These are phyloP conservation scores for Brachyhypopomus gauderio DNA, from an alignment of 2,113 vertebrate genomes.

Conservation along the genomic window DNA sequence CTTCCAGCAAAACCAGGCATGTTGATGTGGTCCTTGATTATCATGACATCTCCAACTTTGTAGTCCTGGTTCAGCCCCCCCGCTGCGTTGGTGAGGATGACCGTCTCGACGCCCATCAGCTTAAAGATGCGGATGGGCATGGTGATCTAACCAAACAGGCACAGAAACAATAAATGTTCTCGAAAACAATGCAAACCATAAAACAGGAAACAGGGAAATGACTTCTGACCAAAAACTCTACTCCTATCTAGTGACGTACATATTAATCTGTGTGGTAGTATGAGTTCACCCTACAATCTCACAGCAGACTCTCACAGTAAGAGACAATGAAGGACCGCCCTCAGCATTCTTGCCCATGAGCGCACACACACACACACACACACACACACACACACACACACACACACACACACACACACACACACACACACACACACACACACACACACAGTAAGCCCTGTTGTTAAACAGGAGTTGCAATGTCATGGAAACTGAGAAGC, in stretches of 20 bases:
- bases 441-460: background rate
- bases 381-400: background rate
- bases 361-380: background rate
- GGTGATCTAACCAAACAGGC: constrained; percentile 74
- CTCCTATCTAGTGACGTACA: too few species aligned
- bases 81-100: constrained; percentile 91
- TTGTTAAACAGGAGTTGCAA: background rate
- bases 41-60: constrained; percentile 92
- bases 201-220: too few species aligned
- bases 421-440: too few species aligned
- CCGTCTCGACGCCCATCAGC: constrained; percentile 83
- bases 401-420: background rate
- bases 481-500: background rate
- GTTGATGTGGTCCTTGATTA: constrained; percentile 92
- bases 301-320: background rate
- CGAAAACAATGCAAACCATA: too few species aligned
- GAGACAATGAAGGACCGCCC: background rate
- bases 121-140: constrained; percentile 89
- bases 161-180: background rate
- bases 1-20: constrained; percentile 83
- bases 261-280: background rate
- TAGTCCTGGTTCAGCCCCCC: constrained; percentile 89
- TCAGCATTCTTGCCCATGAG: too few species aligned
- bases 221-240: too few species aligned
- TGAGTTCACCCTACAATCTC: background rate